Percentiles rank a stretch among this genome's conserved stretches.
These are phyloP conservation scores for Stomatorhinus walkeri DNA, from an alignment of 2,797 vertebrate genomes.

Conservation along the genomic window DNA sequence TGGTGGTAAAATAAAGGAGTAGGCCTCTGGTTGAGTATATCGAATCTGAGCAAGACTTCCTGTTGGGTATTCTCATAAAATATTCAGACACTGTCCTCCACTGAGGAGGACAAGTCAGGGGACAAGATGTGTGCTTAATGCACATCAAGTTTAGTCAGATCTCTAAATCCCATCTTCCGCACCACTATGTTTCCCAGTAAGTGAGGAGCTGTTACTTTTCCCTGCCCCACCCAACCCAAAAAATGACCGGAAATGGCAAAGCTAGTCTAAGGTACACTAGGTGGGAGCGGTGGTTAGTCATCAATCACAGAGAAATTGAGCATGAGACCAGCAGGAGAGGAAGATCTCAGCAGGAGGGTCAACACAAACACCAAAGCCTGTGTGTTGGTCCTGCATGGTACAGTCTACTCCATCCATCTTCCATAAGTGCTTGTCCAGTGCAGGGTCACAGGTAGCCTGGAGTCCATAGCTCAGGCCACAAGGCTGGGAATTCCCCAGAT, in stretches of 20 bases:
- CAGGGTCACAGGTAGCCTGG: background rate
- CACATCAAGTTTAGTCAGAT: background rate
- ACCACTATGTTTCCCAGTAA: background rate
- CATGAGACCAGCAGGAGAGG: background rate
- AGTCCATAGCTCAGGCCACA: background rate
- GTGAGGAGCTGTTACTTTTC: background rate
- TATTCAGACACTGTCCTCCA: background rate
- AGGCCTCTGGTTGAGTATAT: background rate
- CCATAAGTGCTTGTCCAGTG: background rate
- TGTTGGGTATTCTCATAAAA: background rate
- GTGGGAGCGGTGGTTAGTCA: background rate
- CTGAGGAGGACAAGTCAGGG: background rate
- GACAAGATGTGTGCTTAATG: background rate
- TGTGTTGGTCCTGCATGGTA: background rate
- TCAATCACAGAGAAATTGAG: background rate
- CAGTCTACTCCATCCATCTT: slow-evolving; percentile 1
- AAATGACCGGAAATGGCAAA: background rate
- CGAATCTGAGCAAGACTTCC: background rate
- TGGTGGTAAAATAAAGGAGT: background rate
- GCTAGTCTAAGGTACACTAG: background rate
- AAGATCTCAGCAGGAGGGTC: background rate
- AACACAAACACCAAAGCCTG: background rate
- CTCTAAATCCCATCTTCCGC: background rate
- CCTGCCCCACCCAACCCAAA: background rate
- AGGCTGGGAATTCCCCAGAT: background rate